These are phyloP conservation scores for Todiramphus saurophagus DNA, from an alignment of 2,113 vertebrate species.

Conservation along the genomic window DNA sequence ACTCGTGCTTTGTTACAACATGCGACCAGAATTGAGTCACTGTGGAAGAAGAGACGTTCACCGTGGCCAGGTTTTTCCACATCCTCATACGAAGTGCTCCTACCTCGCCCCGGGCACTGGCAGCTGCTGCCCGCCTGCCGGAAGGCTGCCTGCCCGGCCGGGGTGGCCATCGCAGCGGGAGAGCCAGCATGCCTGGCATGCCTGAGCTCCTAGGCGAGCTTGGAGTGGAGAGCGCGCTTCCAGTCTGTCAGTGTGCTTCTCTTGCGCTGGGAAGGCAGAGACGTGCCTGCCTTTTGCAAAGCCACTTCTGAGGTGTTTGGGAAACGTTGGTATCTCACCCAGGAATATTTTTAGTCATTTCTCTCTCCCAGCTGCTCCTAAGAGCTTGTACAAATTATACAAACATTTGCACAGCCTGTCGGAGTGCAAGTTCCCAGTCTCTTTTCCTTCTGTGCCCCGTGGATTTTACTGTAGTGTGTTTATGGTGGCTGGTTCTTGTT, in stretches of 20 bases:
- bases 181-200: slow-evolving; percentile 68
- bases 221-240: slow-evolving; percentile 23
- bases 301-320: not conserved
- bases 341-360: slow-evolving; percentile 19
- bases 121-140: not conserved
- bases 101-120: not conserved
- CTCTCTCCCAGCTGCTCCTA: slow-evolving; percentile 1
- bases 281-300: slow-evolving; percentile 17
- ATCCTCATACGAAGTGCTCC: not conserved
- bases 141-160: slow-evolving; percentile 15
- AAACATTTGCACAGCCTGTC: not conserved
- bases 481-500: not conserved
- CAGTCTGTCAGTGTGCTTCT: not conserved
- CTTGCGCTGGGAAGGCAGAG: not conserved
- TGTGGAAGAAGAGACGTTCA: slow-evolving; percentile 27
- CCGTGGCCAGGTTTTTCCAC: not conserved
- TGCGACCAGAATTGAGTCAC: slow-evolving; percentile 39
- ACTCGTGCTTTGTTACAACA: slow-evolving; percentile 42
- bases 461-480: not conserved
- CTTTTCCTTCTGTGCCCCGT: not conserved
- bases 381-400: not conserved
- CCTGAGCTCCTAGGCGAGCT: slow-evolving; percentile 72
- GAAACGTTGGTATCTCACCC: not conserved
- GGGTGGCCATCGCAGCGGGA: not conserved
- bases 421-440: not conserved